Conservation (phyloP, 2,888 invertebrate species). For the Drosophila parthenogenetica region DNA sequence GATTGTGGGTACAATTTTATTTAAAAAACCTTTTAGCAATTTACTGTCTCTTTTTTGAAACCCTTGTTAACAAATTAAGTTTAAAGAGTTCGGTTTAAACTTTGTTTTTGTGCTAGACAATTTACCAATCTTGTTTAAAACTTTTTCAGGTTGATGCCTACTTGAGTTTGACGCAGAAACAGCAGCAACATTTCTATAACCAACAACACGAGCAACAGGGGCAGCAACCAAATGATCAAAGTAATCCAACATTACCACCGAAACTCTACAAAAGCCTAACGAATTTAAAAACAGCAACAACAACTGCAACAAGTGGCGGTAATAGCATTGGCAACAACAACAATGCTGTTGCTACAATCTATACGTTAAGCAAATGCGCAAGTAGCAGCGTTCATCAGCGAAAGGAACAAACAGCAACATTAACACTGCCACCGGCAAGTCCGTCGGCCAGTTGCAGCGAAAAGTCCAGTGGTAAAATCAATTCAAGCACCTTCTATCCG, state of each 20-base stretch:
- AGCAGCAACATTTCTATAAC: constrained; percentile 78
- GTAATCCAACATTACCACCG: constrained; percentile 84
- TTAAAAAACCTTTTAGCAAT: too few species aligned
- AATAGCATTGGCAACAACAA: constrained; percentile 54
- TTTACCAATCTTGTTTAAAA: too few species aligned
- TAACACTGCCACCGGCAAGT: constrained; percentile 82
- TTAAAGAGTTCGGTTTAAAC: too few species aligned
- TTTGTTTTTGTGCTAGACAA: too few species aligned
- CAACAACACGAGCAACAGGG: constrained; percentile 55
- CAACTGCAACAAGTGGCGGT: constrained; percentile 46
- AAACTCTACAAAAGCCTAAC: constrained; percentile 85
- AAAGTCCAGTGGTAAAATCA: constrained; percentile 79
- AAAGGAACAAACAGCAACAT: constrained; percentile 76
- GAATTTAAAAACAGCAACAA: constrained; percentile 81
- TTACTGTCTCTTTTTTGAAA: too few species aligned
- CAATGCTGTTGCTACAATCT: constrained; percentile 79
- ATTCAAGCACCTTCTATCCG: constrained; percentile 84
- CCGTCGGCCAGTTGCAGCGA: constrained; percentile 60
- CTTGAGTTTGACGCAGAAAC: constrained; percentile 81
- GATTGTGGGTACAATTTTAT: too few species aligned
- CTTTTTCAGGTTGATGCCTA: constrained; percentile 82
- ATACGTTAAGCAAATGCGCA: constrained; percentile 76
- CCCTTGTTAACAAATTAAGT: too few species aligned
- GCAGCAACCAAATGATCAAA: constrained; percentile 62
- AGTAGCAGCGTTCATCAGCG: constrained; percentile 46